These are phyloP conservation scores for Alosa alosa DNA, from an alignment of 2,113 vertebrate species.

Conservation along the genomic window DNA sequence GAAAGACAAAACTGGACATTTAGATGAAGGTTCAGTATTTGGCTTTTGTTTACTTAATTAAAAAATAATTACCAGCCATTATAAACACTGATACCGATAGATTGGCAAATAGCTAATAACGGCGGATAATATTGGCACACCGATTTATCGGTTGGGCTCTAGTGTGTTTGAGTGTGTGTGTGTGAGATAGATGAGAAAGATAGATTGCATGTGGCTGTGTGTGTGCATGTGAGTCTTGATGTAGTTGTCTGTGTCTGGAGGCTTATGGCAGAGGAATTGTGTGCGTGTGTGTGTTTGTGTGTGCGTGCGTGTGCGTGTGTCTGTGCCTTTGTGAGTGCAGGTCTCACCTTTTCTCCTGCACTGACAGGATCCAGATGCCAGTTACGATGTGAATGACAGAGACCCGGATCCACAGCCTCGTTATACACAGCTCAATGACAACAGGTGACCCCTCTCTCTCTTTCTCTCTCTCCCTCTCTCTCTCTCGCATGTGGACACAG, in stretches of 20 bases:
- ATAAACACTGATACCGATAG: too few species aligned
- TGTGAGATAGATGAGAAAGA: too few species aligned
- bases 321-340: not conserved
- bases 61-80: too few species aligned
- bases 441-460: constrained; percentile 75
- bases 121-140: too few species aligned
- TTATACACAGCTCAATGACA: constrained; percentile 96
- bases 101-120: too few species aligned
- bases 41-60: too few species aligned
- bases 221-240: not conserved
- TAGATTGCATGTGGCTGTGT: not conserved
- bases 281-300: not conserved
- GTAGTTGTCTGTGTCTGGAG: not conserved
- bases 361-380: constrained; percentile 85
- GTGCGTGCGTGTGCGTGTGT: not conserved
- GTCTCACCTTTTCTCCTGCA: not conserved
- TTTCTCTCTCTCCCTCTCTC: not conserved
- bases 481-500: not conserved
- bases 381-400: constrained; percentile 95
- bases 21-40: too few species aligned
- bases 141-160: too few species aligned
- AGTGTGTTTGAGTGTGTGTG: too few species aligned
- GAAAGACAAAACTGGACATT: too few species aligned
- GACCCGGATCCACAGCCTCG: constrained; percentile 93
- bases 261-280: not conserved